A percentile compares a stretch with the other conserved stretches of the same genome.
phyloP scores from a whole-genome alignment of 1,140 invertebrate genomes.

The Campoletis sonorensis region DNA sequence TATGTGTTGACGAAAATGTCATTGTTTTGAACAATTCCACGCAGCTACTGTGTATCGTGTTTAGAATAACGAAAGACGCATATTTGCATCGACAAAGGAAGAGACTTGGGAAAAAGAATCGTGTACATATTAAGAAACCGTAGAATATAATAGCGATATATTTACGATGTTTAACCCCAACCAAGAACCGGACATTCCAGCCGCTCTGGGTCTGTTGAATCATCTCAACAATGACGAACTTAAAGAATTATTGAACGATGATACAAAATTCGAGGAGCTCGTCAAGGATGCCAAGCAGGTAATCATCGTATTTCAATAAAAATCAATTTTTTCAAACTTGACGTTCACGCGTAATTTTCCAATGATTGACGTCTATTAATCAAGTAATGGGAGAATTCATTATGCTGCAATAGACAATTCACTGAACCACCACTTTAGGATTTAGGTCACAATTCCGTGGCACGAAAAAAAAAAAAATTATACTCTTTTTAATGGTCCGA shows the following conservation, averaged over 20 bases:
- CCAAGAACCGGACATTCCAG: conserved; percentile 71
- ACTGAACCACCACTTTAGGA: no score
- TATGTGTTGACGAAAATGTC: no score
- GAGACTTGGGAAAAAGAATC: neutral
- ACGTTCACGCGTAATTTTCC: conserved; percentile 8
- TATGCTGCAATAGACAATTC: no score
- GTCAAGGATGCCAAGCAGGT: conserved; percentile 89
- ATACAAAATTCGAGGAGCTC: conserved; percentile 88
- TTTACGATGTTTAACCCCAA: conserved; percentile 63
- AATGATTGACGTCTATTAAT: conserved; percentile 6
- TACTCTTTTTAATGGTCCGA: no score
- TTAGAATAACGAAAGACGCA: neutral
- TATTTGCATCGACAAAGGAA: neutral
- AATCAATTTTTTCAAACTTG: conserved; percentile 42
- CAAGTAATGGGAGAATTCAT: no score
- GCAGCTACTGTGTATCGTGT: neutral
- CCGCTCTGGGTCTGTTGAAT: conserved; percentile 76
- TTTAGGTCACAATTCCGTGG: no score
- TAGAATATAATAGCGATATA: conserved; percentile 7
- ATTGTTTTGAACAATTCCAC: no score
- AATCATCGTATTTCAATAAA: no score
- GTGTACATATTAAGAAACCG: neutral
- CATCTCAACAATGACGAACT: conserved; percentile 82
- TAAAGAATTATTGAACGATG: conserved; percentile 89
- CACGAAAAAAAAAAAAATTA: no score